Conservation (phyloP, 1,140 invertebrate genomes). For the Manduca sexta region DNA sequence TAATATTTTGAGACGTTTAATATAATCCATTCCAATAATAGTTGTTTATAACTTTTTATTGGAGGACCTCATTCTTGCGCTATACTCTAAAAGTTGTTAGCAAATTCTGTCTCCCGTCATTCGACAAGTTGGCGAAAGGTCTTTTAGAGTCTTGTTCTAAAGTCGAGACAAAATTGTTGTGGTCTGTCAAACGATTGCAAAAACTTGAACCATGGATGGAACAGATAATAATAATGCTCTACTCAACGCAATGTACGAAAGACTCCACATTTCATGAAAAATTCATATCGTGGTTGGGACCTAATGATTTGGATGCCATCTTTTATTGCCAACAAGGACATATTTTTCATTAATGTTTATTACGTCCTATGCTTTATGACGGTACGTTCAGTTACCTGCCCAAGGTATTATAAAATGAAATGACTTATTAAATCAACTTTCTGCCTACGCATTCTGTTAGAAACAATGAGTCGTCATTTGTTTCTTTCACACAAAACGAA, state of each 20-base stretch:
- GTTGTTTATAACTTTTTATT: background rate
- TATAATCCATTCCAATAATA: background rate
- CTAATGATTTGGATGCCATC: slow-evolving; percentile 66
- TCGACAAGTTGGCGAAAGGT: slow-evolving; percentile 30
- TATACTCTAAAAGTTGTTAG: slow-evolving; percentile 27
- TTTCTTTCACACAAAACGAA: too few relatives aligned
- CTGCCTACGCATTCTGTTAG: too few relatives aligned
- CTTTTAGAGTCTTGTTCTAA: slow-evolving; percentile 46
- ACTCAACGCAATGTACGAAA: slow-evolving; percentile 38
- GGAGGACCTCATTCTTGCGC: slow-evolving; percentile 4
- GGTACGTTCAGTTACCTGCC: too few relatives aligned
- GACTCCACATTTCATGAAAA: slow-evolving; percentile 68
- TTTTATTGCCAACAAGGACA: slow-evolving; percentile 58
- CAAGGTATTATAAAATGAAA: too few relatives aligned
- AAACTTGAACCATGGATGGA: slow-evolving; percentile 38
- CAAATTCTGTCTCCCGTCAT: slow-evolving; percentile 41
- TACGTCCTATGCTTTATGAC: too few relatives aligned
- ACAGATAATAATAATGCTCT: slow-evolving; percentile 48
- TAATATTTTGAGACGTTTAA: background rate
- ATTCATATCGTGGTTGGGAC: slow-evolving; percentile 56
- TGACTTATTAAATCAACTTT: too few relatives aligned
- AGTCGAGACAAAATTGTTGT: slow-evolving; percentile 45
- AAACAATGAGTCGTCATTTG: too few relatives aligned
- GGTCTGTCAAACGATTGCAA: slow-evolving; percentile 33
- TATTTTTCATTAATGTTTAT: slow-evolving; percentile 57